phyloP scores from a whole-genome alignment of 2,113 vertebrate species.

The Muntiacus muntjak region DNA sequence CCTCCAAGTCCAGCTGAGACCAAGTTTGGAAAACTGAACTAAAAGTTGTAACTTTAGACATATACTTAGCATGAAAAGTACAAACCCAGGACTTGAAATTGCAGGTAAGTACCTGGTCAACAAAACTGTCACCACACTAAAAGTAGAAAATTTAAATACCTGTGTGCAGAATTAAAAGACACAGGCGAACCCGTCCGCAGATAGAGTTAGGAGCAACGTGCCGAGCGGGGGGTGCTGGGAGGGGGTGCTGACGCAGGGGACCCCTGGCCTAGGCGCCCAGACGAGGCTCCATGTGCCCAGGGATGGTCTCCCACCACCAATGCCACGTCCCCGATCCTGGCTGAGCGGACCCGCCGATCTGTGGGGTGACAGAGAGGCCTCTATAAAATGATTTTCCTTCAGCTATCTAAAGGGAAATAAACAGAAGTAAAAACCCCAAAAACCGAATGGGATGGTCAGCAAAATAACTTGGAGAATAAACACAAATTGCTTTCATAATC shows the following conservation, averaged over 20 bases:
- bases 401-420: background rate
- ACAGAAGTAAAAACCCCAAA: background rate
- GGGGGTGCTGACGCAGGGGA: rapidly evolving
- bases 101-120: background rate
- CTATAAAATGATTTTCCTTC: background rate
- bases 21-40: background rate
- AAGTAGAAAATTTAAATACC: background rate
- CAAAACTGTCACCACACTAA: background rate
- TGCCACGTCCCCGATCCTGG: background rate
- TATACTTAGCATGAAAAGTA: background rate
- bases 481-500: background rate
- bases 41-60: background rate
- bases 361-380: background rate
- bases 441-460: rapidly evolving
- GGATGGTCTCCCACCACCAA: background rate
- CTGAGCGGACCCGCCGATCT: no score
- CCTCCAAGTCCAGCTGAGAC: background rate
- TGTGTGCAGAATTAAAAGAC: background rate
- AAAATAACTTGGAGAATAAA: background rate
- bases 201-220: background rate
- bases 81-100: background rate
- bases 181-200: rapidly evolving
- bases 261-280: background rate
- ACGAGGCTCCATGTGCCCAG: background rate
- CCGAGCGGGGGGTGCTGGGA: background rate